phyloP scores from a whole-genome alignment of 1,140 invertebrate genomes.

The Drosophila navojoa region DNA sequence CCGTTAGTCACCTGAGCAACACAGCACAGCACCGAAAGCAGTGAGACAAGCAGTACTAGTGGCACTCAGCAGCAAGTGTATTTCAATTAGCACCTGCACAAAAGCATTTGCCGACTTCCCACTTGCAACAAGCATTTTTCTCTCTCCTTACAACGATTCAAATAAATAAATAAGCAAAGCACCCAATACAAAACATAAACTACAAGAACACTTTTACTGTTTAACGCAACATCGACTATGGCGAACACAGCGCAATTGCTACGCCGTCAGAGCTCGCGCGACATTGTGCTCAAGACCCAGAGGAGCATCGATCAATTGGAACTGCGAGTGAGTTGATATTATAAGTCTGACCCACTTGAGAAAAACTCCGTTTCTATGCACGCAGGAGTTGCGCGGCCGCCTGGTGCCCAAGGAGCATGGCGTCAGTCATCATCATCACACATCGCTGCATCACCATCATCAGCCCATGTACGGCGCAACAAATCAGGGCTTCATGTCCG shows the following conservation, averaged over 20 bases:
- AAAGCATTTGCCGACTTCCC: background rate
- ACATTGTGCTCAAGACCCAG: constrained; percentile 86
- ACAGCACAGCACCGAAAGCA: constrained; percentile 14
- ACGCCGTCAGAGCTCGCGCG: constrained; percentile 92
- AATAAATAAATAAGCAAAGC: background rate
- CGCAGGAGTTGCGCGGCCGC: constrained; percentile 89
- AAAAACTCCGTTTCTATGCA: background rate
- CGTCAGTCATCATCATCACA: constrained; percentile 70
- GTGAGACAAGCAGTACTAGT: constrained; percentile 6
- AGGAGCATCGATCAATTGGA: constrained; percentile 93
- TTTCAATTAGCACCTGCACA: background rate
- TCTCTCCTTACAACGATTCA: background rate
- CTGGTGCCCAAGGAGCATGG: constrained; percentile 91
- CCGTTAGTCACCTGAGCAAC: constrained; percentile 11
- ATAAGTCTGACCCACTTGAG: background rate
- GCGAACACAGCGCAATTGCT: constrained; percentile 95
- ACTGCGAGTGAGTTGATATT: constrained; percentile 87
- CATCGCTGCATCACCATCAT: constrained; percentile 80
- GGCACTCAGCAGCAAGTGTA: no score
- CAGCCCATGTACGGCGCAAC: constrained; percentile 91
- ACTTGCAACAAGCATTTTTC: background rate
- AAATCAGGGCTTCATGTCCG: constrained; percentile 90
- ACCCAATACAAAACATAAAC: constrained; percentile 10
- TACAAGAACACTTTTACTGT: constrained; percentile 26
- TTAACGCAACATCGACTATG: constrained; percentile 85